Conservation (phyloP, 2,888 invertebrate species). For the Phasia obesa region DNA sequence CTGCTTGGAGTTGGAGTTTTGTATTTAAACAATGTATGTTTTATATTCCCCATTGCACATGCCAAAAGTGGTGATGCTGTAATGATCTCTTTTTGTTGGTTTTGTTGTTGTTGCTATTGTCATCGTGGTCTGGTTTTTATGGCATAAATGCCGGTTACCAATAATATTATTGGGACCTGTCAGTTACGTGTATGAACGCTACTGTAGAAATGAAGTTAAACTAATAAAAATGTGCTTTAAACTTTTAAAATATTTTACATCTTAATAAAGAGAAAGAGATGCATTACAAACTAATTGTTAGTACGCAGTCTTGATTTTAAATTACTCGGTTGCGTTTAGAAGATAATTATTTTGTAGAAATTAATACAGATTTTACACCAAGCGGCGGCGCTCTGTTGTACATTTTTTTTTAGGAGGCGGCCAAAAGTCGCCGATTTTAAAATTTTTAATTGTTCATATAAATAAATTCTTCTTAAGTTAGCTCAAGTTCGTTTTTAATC, state of each 20-base stretch:
- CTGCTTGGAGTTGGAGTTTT: constrained; percentile 47
- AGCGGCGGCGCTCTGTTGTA: too few species aligned
- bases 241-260: constrained; percentile 51
- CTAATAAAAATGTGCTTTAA: constrained; percentile 51
- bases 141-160: constrained; percentile 23
- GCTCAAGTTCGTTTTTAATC: too few species aligned
- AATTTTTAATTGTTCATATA: too few species aligned
- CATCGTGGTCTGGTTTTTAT: constrained; percentile 18
- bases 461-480: too few species aligned
- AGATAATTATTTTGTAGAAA: constrained; percentile 13
- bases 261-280: constrained; percentile 47
- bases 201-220: constrained; percentile 49
- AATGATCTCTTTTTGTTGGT: constrained; percentile 59
- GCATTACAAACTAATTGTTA: constrained; percentile 57
- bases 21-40: constrained; percentile 35
- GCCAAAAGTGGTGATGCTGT: constrained; percentile 61
- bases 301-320: constrained; percentile 34
- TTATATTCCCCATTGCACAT: constrained; percentile 69
- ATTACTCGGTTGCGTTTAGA: neutral
- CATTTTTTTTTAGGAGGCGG: too few species aligned
- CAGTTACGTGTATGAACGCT: constrained; percentile 28
- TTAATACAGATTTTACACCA: neutral
- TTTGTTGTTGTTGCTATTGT: neutral
- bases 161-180: constrained; percentile 26
- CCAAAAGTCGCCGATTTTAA: too few species aligned